These are phyloP conservation scores for Styela clava DNA, from an alignment of 23 tunicate species.

Conservation along the genomic window DNA sequence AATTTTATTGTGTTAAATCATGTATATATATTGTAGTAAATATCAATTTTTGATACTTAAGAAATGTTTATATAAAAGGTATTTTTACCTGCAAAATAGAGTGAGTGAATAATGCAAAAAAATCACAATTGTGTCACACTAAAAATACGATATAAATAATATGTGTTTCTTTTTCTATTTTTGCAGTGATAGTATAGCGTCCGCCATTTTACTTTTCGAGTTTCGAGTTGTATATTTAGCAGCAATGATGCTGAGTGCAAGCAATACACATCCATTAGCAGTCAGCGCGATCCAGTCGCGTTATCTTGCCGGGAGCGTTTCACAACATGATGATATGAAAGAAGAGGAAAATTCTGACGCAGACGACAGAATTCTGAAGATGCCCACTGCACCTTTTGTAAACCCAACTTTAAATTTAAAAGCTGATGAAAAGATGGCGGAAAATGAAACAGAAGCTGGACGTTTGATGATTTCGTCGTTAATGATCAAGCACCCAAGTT, in stretches of 20 bases:
- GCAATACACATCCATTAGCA: not conserved
- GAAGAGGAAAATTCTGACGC: not conserved
- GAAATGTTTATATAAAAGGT: too few relatives aligned
- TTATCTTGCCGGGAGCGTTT: not conserved
- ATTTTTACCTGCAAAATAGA: too few relatives aligned
- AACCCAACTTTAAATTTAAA: not conserved
- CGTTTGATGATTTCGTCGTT: not conserved
- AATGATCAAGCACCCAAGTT: slow-evolving; percentile 1
- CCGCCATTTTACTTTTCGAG: not conserved
- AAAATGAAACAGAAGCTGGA: not conserved
- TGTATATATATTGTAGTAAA: too few relatives aligned
- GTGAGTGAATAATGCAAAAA: too few relatives aligned
- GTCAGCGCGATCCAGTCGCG: not conserved
- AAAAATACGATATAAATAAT: too few relatives aligned
- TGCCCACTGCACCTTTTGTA: not conserved
- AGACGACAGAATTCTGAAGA: not conserved
- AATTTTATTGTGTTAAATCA: too few relatives aligned
- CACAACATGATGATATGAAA: not conserved
- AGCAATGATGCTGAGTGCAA: slow-evolving; percentile 14
- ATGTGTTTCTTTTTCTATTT: not conserved
- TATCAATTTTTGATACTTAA: too few relatives aligned
- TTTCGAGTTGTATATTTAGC: not conserved
- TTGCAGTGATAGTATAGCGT: not conserved
- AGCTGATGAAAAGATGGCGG: not conserved
- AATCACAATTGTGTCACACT: too few relatives aligned